Conservation (phyloP, 2,113 vertebrate genomes). For the Triplophysa siluroides region DNA sequence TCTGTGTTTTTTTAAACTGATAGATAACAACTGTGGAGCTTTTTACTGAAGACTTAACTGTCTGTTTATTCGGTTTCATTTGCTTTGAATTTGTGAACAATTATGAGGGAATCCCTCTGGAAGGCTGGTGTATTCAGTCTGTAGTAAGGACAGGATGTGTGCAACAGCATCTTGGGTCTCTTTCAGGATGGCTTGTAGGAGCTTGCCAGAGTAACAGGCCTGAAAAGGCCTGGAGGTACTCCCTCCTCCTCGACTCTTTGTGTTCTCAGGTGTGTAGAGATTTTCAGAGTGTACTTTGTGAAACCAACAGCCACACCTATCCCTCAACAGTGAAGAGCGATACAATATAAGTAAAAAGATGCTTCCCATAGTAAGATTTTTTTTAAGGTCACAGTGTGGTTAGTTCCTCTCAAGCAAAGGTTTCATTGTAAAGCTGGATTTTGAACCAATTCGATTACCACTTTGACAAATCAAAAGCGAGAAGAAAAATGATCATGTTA, state of each 20-base stretch:
- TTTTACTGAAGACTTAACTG: neutral
- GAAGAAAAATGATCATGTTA: too few relatives aligned
- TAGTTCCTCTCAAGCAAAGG: neutral
- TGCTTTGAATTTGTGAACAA: neutral
- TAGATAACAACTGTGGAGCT: too few relatives aligned
- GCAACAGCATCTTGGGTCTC: constrained; percentile 40
- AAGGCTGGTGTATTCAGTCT: neutral
- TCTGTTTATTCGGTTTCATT: neutral
- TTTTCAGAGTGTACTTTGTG: constrained; percentile 36
- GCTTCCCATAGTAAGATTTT: neutral
- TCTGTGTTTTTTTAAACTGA: too few relatives aligned
- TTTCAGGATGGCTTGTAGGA: constrained; percentile 50
- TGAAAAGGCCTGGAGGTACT: constrained; percentile 54
- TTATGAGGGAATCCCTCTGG: constrained; percentile 24
- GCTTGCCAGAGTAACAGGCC: constrained; percentile 61
- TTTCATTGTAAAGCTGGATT: neutral
- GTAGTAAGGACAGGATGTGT: constrained; percentile 22
- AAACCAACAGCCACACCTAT: constrained; percentile 47
- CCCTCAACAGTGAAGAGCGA: constrained; percentile 36
- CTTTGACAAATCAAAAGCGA: too few relatives aligned
- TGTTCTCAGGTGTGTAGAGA: constrained; percentile 48
- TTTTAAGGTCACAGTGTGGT: neutral
- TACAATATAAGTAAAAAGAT: too few relatives aligned
- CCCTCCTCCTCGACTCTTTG: constrained; percentile 27
- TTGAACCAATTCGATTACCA: too few relatives aligned